phyloP scores from a whole-genome alignment of 2,113 vertebrate species.

The Eurystomus gularis region DNA sequence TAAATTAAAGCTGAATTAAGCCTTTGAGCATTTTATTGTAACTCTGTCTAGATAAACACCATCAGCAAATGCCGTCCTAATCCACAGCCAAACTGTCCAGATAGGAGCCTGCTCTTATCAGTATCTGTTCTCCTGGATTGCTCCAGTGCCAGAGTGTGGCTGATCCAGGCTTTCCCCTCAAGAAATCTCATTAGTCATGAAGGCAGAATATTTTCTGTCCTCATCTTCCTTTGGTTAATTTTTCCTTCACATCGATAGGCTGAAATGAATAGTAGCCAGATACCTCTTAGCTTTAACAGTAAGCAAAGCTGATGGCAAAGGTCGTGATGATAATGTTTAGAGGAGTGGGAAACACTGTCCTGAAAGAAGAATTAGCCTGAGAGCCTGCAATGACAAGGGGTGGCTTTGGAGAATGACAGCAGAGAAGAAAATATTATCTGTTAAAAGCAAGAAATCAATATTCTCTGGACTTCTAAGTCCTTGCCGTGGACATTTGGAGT shows the following conservation, averaged over 20 bases:
- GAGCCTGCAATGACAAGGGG: neutral
- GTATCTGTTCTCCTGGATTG: neutral
- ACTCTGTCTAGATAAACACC: neutral
- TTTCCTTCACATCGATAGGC: neutral
- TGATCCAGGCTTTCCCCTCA: neutral
- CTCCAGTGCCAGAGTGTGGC: neutral
- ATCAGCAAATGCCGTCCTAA: neutral
- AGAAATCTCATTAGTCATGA: neutral
- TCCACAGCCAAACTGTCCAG: neutral
- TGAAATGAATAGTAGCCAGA: neutral
- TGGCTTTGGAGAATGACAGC: slow-evolving; percentile 6
- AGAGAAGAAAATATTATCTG: neutral
- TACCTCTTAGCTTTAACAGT: neutral
- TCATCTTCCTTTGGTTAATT: neutral
- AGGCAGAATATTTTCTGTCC: neutral
- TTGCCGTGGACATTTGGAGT: neutral
- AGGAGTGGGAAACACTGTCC: neutral
- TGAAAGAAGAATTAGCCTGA: neutral
- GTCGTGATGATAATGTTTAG: neutral
- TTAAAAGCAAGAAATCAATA: slow-evolving; percentile 52
- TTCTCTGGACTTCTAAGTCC: slow-evolving; percentile 4
- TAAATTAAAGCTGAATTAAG: neutral
- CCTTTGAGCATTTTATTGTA: neutral
- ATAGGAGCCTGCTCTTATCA: neutral
- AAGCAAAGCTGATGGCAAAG: neutral